phyloP scores from a whole-genome alignment of 1,140 invertebrate species.

The Dendroctonus ponderosae region DNA sequence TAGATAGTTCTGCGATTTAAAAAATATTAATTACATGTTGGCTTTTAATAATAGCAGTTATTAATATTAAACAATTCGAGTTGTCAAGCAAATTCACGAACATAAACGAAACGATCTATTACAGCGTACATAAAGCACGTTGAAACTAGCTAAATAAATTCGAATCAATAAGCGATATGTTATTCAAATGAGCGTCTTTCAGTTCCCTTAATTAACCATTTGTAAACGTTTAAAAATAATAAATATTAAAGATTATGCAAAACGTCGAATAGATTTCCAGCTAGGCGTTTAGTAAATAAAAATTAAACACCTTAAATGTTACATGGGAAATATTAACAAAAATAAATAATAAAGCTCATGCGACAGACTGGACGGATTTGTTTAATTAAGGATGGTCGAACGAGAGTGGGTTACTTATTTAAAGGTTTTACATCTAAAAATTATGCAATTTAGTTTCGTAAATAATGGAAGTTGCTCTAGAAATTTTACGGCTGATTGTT shows the following conservation, averaged over 20 bases:
- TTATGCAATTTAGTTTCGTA: too few species aligned
- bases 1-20: too few species aligned
- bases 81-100: not conserved
- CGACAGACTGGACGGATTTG: slow-evolving; percentile 7
- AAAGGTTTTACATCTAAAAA: too few species aligned
- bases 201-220: slow-evolving; percentile 23
- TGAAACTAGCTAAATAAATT: slow-evolving; percentile 10
- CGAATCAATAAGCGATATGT: slow-evolving; percentile 20
- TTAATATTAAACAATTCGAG: too few species aligned
- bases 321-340: slow-evolving; percentile 6
- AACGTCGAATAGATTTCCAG: slow-evolving; percentile 15
- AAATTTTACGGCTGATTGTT: too few species aligned
- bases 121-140: not conserved
- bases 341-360: slow-evolving; percentile 6
- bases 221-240: slow-evolving; percentile 24
- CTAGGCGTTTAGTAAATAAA: slow-evolving; percentile 24
- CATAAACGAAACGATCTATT: slow-evolving; percentile 10
- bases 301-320: slow-evolving; percentile 24
- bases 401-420: not conserved
- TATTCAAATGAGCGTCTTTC: slow-evolving; percentile 20
- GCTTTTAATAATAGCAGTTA: too few species aligned
- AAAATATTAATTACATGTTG: too few species aligned
- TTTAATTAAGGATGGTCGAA: slow-evolving; percentile 6
- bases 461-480: too few species aligned
- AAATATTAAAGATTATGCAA: slow-evolving; percentile 28